Evolutionary conservation across 2,888 invertebrate genomes (phyloP), one percentile per base, ranked within the genome.

Genomic region (Bellardia bayeri): DNA sequence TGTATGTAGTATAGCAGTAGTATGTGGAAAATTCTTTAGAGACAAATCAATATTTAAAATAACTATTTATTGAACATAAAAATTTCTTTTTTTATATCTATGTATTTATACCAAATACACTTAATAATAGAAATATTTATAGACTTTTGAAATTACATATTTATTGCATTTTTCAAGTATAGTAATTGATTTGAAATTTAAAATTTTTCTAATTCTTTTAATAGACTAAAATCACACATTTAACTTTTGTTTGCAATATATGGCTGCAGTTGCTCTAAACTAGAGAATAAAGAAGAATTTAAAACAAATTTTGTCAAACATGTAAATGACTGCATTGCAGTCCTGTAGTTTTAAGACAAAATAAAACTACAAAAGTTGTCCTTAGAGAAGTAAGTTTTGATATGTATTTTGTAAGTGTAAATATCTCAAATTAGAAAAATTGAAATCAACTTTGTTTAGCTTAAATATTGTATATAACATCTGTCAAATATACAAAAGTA

Each of bases 271-370:
- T 45, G 11, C n/a, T 63, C 1, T 2, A 11, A 42, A 23, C 5
- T 16, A 23, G 16, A 37, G 13, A 11, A 16, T 2, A 40, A 16
- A 42, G 16, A 9, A 23, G 64, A 64, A 11, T 33, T 23, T 58
- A 4, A 63, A 37, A 37, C 6, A 37, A 49, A 30, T 23, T 58
- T 75, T 76, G 64, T 54, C 51, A 64, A 76, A 51, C 40, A 40
- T 76, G 64, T 76, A 51, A 76, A 64, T 40, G 64, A 61, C 76
- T 64, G 76, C 76, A 76, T 40, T 76, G 76, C 76, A 76, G 76
- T 54, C 7, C 7, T 16, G 11, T 13, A 40, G 11, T 23, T 9
- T 13, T 9, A 11, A 33, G 56, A 13, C 3, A 42, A 11, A 23
- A 40, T 5, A 40, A 64, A 64, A 75, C 7, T 23, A 54, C 23